phyloP scores from a whole-genome alignment of 2,888 invertebrate species.

The Salpingus planirostris region DNA sequence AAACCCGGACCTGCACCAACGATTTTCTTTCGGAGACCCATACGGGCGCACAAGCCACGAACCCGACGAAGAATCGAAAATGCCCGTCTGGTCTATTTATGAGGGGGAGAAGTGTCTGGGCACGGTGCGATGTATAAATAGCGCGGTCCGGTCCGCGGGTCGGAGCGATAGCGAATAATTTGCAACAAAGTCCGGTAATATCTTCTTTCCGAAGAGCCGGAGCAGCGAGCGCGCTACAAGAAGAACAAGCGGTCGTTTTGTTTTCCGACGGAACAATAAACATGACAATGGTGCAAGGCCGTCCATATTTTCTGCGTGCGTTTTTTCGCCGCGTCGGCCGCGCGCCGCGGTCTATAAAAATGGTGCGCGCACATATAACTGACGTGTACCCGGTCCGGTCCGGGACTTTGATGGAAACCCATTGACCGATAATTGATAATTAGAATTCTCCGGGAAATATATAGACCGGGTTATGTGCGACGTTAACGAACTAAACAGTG shows the following conservation, averaged over 20 bases:
- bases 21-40: no score
- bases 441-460: conserved; percentile 26
- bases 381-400: conserved; percentile 26
- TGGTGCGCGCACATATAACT: conserved; percentile 19
- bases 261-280: conserved; percentile 27
- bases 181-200: conserved; percentile 28
- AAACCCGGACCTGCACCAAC: no score
- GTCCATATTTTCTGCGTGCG: conserved; percentile 29
- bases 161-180: conserved; percentile 27
- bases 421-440: conserved; percentile 28
- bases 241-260: conserved; percentile 27
- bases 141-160: no score
- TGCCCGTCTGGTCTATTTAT: no score
- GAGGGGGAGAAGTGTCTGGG: no score
- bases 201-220: conserved; percentile 24
- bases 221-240: conserved; percentile 19
- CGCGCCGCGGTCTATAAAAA: conserved; percentile 24
- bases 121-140: no score
- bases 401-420: conserved; percentile 27
- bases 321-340: conserved; percentile 16
- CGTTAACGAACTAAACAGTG: conserved; percentile 20
- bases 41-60: no score
- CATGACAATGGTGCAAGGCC: conserved; percentile 34
- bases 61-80: no score
- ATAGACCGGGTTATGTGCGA: conserved; percentile 17